Base-by-base conservation (phyloP, 2,888 invertebrate species). In the Nephrocerus scutellatus region DNA sequence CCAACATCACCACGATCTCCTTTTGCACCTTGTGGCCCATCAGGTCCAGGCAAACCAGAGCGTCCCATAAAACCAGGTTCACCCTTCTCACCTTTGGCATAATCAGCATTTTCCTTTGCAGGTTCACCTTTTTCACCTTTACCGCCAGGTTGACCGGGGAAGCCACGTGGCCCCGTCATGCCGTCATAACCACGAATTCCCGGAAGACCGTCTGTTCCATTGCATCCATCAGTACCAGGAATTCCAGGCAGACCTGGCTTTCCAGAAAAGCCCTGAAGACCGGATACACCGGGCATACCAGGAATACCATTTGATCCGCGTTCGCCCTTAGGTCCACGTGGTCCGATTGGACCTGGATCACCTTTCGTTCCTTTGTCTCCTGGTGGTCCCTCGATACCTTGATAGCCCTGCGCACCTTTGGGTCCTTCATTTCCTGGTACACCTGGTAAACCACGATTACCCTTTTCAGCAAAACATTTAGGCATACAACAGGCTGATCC, bases 201-300 rank as follows among this genome's bases (percentile, higher is more conserved):
- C 25, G 82, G 75, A 28, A 75, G 69, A 49, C 93, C 93, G 67
- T 91, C 91, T 36, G 91, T 89, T 57, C 96, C 96, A 59, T 96
- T 95, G 62, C 96, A 97, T 8, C 96, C 97, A 62, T 96, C 93
- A 55, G 84, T 72, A 35, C 96, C 96, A 25, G 86, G 81, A 28
- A 77, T 71, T 52, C 93, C 93, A n/a, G 85, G 73, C 1, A 73
- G 57, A 33, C 92, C 87, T 1, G 75, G 53, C 39, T 56, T 57
- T 8, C 68, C 68, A 12, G 54, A 44, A 29, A 59, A 41, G 15
- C 68, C 68, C 29, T 62, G 63, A n/a, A 62, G 43, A 28, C 68
- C 76, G 5, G 72, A 62, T 0, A 74, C 75, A 46, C 88, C 90
- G 5, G 84, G 78, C 63, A 84, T 86, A 41, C 95, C 95, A 46